A percentile compares a stretch with the other conserved stretches of the same genome.
Evolutionary conservation across 2,888 invertebrate species (phyloP).

Genomic region (Lasiommata megera): DNA sequence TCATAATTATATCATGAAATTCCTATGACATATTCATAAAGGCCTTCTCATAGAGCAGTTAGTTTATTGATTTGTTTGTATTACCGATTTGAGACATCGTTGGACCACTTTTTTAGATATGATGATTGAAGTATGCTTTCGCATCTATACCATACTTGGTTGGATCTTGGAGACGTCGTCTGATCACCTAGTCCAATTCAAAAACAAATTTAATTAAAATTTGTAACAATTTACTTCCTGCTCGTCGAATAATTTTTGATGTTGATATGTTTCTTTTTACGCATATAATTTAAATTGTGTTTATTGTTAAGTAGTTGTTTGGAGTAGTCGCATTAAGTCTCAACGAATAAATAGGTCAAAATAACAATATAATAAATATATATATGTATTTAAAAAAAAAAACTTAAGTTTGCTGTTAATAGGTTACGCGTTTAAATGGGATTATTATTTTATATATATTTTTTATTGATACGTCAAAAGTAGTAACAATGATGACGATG

Average conservation of each 20-base stretch:
- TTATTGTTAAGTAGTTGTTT: not conserved
- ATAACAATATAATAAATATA: not conserved
- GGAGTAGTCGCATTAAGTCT: not conserved
- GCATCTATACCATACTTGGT: too few species aligned
- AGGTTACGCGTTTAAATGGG: not conserved
- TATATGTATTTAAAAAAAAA: not conserved
- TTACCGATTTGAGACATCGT: too few species aligned
- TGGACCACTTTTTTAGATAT: too few species aligned
- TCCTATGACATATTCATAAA: too few species aligned
- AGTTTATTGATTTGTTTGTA: too few species aligned
- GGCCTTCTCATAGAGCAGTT: too few species aligned
- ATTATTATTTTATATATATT: constrained; percentile 2
- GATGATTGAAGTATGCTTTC: too few species aligned
- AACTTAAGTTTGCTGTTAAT: not conserved
- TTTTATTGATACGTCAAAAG: constrained; percentile 6
- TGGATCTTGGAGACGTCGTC: too few species aligned
- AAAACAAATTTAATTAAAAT: too few species aligned
- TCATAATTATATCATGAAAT: too few species aligned
- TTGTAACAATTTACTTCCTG: too few species aligned
- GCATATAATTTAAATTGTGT: not conserved
- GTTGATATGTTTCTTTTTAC: not conserved
- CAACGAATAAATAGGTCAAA: not conserved
- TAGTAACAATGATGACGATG: not conserved
- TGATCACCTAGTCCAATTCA: too few species aligned
- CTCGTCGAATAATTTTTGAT: not conserved